Evolutionary conservation across 2,888 invertebrate species (phyloP), one percentile per base, ranked within the genome.

Genomic region (Melanotus villosus): DNA sequence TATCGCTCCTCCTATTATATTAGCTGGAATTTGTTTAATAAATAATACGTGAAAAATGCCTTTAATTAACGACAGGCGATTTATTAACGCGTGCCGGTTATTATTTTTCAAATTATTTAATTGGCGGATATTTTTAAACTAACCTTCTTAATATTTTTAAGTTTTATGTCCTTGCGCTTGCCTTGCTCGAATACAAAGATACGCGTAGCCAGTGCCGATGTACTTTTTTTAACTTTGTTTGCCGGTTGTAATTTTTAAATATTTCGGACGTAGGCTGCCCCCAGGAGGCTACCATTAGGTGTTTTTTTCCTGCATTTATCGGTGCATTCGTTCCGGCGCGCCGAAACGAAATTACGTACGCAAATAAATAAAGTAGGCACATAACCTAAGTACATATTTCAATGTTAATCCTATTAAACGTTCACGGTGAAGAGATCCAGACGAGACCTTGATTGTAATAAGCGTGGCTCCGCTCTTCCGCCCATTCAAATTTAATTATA

Each of bases 401-500:
- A 65, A 65, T 65, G 65, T 65, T 57, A 43, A 57, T 57, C 65
- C 38, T 50, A 65, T 58, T 65, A 65, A 52, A 41, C 19, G 43
- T 43, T 64, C 64, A 45, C 56, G 19, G 58, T 50, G 57, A 58
- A 47, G 50, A 62, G 62, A 65, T 65, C 43, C 36, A 45, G 38
- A 66, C 50, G 45, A 62, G 43, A 59, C 69, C 69, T 69, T 69
- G 65, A 64, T 65, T 58, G 41, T 56, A 59, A 66, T 30, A 52
- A 47, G 57, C 59, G 56, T 60, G 34, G 23, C 41, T 58, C 41
- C 64, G 43, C 41, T 63, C 52, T 69, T 69, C 65, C 69, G 58
- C 60, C 64, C 65, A 69, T 69, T 69, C 59, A 65, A 68, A 68
- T 58, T 64, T 34, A 45, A 65, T 65, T 65, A 65, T 38, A 36